A percentile compares a stretch with the other conserved stretches of the same genome.
Conservation (phyloP, 2,888 invertebrate species). For the Andricus quercusramuli region DNA sequence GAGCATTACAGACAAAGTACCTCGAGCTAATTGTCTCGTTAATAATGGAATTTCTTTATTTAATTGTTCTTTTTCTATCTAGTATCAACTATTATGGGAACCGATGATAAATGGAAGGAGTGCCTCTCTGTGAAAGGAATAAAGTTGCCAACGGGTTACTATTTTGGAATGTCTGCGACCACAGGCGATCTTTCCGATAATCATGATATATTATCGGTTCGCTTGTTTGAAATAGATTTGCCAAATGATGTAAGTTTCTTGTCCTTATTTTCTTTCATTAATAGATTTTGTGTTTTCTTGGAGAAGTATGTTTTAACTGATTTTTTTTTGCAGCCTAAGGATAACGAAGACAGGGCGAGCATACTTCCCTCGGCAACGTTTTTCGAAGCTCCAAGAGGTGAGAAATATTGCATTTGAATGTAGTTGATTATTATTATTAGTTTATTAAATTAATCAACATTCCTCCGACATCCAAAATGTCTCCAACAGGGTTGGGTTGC, state of each 20-base stretch:
- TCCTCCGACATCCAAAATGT: background rate
- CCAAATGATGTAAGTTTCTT: conserved; percentile 82
- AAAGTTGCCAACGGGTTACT: conserved; percentile 95
- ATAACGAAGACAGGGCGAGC: conserved; percentile 87
- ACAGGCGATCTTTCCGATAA: conserved; percentile 98
- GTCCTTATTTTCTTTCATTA: background rate
- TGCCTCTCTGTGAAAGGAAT: conserved; percentile 95
- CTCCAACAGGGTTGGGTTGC: no score
- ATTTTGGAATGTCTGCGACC: conserved; percentile 95
- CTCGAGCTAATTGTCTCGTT: background rate
- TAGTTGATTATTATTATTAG: no score
- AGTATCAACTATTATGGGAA: conserved; percentile 96
- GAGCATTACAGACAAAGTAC: background rate
- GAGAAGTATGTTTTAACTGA: conserved; percentile 29
- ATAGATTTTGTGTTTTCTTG: conserved; percentile 40
- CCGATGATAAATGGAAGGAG: conserved; percentile 95
- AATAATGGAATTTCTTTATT: background rate
- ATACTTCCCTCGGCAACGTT: conserved; percentile 94
- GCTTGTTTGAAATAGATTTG: conserved; percentile 94
- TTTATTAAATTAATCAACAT: background rate
- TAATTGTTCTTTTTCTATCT: conserved; percentile 63
- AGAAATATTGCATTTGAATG: conserved; percentile 41
- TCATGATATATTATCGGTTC: conserved; percentile 95
- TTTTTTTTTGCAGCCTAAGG: conserved; percentile 79
- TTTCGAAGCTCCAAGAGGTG: conserved; percentile 92